Evolutionary conservation across 2,888 invertebrate genomes (phyloP).

Genomic region (Yponomeuta cagnagella): DNA sequence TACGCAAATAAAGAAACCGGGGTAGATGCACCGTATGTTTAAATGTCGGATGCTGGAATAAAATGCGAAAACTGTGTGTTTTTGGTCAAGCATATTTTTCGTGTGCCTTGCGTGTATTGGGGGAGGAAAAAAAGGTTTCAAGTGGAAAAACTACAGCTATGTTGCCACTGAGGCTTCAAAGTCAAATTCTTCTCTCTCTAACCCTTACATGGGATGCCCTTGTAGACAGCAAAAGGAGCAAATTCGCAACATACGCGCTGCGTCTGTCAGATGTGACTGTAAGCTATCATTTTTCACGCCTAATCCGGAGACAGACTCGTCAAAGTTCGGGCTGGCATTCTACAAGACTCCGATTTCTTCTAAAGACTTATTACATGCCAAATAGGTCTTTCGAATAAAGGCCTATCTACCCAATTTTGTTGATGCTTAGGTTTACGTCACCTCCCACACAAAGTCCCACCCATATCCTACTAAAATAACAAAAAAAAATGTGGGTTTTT

Average conservation of each 20-base stretch:
- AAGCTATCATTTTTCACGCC: conserved; percentile 72
- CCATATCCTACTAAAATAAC: too few species aligned
- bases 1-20: conserved; percentile 4
- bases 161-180: background rate
- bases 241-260: conserved; percentile 41
- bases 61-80: background rate
- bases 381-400: too few species aligned
- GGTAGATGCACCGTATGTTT: background rate
- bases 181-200: background rate
- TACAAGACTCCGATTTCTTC: background rate
- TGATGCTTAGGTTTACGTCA: too few species aligned
- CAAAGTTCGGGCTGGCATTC: conserved; percentile 38
- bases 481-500: too few species aligned
- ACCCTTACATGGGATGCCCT: background rate
- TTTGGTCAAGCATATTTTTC: background rate
- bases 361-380: too few species aligned
- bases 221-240: conserved; percentile 12
- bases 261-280: conserved; percentile 37
- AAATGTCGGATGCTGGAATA: background rate
- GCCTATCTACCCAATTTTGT: too few species aligned
- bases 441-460: too few species aligned
- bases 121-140: background rate
- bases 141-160: background rate
- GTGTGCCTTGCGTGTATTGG: background rate
- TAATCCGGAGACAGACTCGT: conserved; percentile 70